These are phyloP conservation scores for Rosalia funebris DNA, from an alignment of 2,888 invertebrate species.

Conservation along the genomic window DNA sequence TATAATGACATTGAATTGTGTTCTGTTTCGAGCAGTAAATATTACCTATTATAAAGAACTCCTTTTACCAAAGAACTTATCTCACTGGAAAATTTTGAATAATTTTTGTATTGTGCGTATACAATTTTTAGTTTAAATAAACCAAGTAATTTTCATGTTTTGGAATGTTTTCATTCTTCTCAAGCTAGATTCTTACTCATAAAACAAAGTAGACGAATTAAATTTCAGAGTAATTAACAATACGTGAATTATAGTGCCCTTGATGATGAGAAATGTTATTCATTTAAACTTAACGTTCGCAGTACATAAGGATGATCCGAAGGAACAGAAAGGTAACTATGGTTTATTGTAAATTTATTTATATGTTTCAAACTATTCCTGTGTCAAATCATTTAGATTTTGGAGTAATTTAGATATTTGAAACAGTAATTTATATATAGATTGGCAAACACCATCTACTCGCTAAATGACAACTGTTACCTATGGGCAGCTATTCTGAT, in stretches of 20 bases:
- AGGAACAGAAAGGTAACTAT: conserved; percentile 56
- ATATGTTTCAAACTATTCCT: background rate
- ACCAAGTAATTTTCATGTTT: no score
- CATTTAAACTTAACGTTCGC: conserved; percentile 1
- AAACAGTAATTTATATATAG: no score
- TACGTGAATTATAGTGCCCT: background rate
- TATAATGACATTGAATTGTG: no score
- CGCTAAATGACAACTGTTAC: no score
- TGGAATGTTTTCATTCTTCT: background rate
- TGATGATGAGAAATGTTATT: background rate
- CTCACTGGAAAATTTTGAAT: no score
- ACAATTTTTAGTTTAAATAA: background rate
- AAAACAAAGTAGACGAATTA: background rate
- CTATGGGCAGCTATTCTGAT: no score
- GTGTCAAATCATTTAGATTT: no score
- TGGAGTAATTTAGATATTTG: no score
- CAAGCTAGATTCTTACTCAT: background rate
- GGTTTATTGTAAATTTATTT: background rate
- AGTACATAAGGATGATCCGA: conserved; percentile 50
- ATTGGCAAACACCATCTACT: no score
- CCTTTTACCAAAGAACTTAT: no score
- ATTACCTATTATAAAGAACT: no score
- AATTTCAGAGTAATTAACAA: background rate
- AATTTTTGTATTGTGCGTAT: background rate
- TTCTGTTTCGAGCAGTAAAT: no score